Percentiles rank a stretch among this genome's conserved stretches.
Conservation (phyloP, 2,113 vertebrate genomes). For the Semicossyphus pulcher region DNA sequence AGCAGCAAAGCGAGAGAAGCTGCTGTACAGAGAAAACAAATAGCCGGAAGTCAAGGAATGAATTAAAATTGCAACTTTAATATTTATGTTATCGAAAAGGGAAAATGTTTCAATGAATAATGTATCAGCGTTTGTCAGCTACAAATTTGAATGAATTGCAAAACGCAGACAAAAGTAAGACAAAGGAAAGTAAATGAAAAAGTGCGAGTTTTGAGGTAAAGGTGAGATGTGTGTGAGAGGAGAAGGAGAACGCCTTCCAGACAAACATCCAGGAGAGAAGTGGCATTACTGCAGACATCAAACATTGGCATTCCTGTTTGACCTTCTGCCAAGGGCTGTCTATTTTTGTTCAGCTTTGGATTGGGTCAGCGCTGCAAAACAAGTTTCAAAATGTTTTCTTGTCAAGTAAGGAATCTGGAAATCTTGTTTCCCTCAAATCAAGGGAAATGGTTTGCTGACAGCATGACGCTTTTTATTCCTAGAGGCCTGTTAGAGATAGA, state of each 20-base stretch:
- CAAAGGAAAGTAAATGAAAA: neutral
- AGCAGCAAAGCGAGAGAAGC: neutral
- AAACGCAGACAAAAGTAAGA: neutral
- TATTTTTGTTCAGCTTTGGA: neutral
- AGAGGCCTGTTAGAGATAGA: no score
- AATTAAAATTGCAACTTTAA: neutral
- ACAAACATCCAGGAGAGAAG: neutral
- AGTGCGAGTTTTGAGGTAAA: neutral
- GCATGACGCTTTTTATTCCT: neutral
- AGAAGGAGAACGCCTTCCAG: neutral
- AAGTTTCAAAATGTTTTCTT: neutral
- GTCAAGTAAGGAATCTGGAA: neutral
- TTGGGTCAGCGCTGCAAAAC: slow-evolving; percentile 5
- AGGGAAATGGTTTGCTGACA: neutral
- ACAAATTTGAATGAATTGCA: neutral
- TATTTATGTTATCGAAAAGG: neutral
- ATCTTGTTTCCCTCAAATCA: neutral
- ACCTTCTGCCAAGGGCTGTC: slow-evolving; percentile 17
- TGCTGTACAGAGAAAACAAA: neutral
- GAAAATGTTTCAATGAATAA: neutral
- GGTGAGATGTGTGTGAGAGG: neutral
- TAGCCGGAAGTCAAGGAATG: neutral
- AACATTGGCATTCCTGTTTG: slow-evolving; percentile 1
- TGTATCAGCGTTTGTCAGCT: neutral
- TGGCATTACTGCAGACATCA: neutral